Evolutionary conservation across 2,888 invertebrate genomes (phyloP), one percentile per base, ranked within the genome.

Genomic region (Amiota mariae): DNA sequence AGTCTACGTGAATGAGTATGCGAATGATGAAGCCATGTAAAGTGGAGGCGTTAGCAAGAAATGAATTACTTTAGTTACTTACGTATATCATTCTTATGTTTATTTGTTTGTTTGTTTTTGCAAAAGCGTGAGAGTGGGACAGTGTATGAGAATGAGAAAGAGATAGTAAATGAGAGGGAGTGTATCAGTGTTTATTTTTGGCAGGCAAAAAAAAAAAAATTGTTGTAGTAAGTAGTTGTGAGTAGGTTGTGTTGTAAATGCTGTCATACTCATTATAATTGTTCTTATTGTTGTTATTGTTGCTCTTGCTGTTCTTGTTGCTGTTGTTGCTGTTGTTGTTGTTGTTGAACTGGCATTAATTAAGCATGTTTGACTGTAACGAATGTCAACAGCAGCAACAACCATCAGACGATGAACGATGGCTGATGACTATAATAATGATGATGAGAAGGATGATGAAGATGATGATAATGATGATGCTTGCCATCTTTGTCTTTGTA

Each of bases 281-380:
- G 67, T 68, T 68, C 67, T 49, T 20, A 59, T 13, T 71, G 57
- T 49, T 20, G 51, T 49, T 67, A 57, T 67, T 67, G 59, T 70
- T 71, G 66, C 77, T 76, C 75, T 78, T 77, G 77, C 77, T 76
- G 75, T 76, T 78, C 77, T 59, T 68, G 20, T 66, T 12, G 71
- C 46, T 72, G 66, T 4, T 48, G 46, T n/a, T 46, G 36, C 12
- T 66, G 57, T 36, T 4, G 6, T 36, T 36, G 47, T 66, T 70
- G 70, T 70, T 72, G 70, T 49, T 61, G 59, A 36, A 36, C 12
- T 83, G 85, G 84, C 85, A 83, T 86, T 85, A 86, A 85, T 85
- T 85, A 86, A 86, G 85, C 85, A 82, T 85, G 84, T 85, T 85
- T 85, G 82, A 83, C 82, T 36, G 36, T 36, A 83, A 83, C 73